Conservation (phyloP, 2,888 invertebrate genomes). For the Heliconius erato region DNA sequence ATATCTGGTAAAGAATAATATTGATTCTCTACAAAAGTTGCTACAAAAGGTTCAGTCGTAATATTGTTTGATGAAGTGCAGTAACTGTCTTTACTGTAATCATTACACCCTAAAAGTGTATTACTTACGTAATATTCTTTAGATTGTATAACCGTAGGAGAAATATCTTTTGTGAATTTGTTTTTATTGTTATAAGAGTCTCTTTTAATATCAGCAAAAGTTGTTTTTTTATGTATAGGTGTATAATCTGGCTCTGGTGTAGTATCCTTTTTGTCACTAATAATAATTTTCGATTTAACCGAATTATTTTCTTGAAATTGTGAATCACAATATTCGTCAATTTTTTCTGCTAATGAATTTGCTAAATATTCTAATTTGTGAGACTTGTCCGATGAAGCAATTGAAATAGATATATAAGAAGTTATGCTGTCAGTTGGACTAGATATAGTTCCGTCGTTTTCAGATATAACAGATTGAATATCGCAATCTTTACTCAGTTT, state of each 20-base stretch:
- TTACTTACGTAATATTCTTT: slow-evolving; percentile 75
- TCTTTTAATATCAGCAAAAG: slow-evolving; percentile 83
- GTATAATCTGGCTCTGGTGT: slow-evolving; percentile 79
- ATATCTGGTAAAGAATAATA: slow-evolving; percentile 90
- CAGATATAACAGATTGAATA: slow-evolving; percentile 74
- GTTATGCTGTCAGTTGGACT: slow-evolving; percentile 82
- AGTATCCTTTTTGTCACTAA: slow-evolving; percentile 64
- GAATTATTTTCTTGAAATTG: slow-evolving; percentile 76
- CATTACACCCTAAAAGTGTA: slow-evolving; percentile 76
- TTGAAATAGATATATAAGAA: slow-evolving; percentile 83
- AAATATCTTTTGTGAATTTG: slow-evolving; percentile 70
- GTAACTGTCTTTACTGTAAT: slow-evolving; percentile 72
- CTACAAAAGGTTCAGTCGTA: slow-evolving; percentile 82
- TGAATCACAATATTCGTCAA: slow-evolving; percentile 83
- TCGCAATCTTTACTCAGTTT: slow-evolving; percentile 65
- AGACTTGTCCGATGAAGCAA: slow-evolving; percentile 82
- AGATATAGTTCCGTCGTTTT: slow-evolving; percentile 82
- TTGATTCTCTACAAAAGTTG: slow-evolving; percentile 87
- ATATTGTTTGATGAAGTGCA: slow-evolving; percentile 79
- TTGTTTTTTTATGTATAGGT: slow-evolving; percentile 82
- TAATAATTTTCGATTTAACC: slow-evolving; percentile 63
- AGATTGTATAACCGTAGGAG: slow-evolving; percentile 55
- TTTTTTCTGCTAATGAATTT: slow-evolving; percentile 83
- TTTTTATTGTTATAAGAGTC: slow-evolving; percentile 74
- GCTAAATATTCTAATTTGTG: slow-evolving; percentile 83